phyloP scores from a whole-genome alignment of 2,113 vertebrate species.

The Anas platyrhynchos region DNA sequence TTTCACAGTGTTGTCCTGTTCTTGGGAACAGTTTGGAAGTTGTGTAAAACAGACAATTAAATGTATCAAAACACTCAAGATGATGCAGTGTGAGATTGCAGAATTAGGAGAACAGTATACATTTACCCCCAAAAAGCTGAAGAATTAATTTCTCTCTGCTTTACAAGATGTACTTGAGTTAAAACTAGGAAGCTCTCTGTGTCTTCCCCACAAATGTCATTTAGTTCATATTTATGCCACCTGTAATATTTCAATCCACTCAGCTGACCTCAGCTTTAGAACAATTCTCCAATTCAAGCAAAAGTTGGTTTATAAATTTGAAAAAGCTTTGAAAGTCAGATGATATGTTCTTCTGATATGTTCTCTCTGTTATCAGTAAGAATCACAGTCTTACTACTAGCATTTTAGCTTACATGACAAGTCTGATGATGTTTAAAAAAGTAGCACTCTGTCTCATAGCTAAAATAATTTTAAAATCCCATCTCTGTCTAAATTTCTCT shows the following conservation, averaged over 20 bases:
- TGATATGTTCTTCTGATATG: not conserved
- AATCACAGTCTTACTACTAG: not conserved
- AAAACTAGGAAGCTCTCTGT: not conserved
- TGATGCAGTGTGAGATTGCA: not conserved
- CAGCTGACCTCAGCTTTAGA: not conserved
- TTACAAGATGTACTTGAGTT: not conserved
- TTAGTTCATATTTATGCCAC: not conserved
- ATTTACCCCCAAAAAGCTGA: not conserved
- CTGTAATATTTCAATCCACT: not conserved
- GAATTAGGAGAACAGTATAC: not conserved
- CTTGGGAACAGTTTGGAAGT: not conserved
- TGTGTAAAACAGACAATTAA: not conserved
- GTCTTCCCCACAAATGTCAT: not conserved
- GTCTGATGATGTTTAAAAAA: not conserved
- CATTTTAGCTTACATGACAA: not conserved
- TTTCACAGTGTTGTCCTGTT: not conserved
- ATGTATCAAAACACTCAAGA: not conserved
- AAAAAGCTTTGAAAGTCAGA: not conserved
- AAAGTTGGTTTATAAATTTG: not conserved
- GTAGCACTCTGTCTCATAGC: not conserved
- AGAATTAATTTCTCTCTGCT: not conserved
- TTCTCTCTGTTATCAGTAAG: not conserved
- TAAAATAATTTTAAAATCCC: not conserved
- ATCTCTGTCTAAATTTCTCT: not conserved
- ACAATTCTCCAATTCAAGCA: not conserved